These are phyloP conservation scores for Resseliella maxima DNA, from an alignment of 2,888 invertebrate species.

Conservation along the genomic window DNA sequence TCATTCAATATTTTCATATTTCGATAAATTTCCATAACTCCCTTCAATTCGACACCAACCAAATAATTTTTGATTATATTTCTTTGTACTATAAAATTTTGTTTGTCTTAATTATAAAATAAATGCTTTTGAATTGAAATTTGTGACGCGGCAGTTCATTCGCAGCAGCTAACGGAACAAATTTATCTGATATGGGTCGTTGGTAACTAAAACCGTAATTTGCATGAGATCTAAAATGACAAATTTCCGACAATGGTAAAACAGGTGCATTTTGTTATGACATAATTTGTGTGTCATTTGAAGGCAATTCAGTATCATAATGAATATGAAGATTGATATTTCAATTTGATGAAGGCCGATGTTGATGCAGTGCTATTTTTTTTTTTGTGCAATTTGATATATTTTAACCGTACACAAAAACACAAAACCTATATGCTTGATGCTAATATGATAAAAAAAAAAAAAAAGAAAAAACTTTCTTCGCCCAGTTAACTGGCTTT, in stretches of 20 bases:
- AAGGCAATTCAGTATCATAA: not conserved
- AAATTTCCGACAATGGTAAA: no score
- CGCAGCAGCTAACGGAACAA: not conserved
- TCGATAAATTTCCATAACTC: not conserved
- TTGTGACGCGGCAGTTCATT: not conserved
- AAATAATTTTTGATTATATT: not conserved
- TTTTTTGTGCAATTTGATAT: not conserved
- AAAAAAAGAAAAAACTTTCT: no score
- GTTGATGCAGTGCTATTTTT: no score
- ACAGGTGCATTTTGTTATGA: not conserved
- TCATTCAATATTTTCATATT: no score
- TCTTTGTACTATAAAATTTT: not conserved
- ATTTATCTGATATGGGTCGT: not conserved
- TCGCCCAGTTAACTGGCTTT: not conserved
- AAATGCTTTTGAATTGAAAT: not conserved
- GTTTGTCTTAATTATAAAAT: conserved; percentile 18
- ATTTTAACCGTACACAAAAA: no score
- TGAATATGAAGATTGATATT: not conserved
- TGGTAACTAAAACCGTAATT: no score
- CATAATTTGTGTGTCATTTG: not conserved
- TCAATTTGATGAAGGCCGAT: no score
- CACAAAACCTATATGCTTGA: no score
- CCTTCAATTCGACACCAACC: not conserved
- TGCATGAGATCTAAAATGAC: no score
- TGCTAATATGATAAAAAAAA: no score